Percentiles rank a stretch among this genome's conserved stretches.
Evolutionary conservation across 2,797 vertebrate genomes (phyloP).

Genomic region (Gadopsis marmoratus): DNA sequence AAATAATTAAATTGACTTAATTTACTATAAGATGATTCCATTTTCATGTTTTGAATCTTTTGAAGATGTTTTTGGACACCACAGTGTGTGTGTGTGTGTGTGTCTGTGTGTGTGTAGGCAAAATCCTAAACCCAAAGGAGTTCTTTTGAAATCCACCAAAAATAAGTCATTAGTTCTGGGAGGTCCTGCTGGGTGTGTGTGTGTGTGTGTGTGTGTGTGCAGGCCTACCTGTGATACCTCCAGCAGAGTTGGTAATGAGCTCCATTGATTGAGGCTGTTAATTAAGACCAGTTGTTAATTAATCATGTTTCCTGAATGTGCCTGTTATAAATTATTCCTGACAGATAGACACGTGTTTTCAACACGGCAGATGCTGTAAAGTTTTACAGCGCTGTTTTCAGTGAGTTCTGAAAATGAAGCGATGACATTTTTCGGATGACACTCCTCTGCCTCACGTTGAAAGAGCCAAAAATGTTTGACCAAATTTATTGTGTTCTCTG

Average conservation of each 20-base stretch:
- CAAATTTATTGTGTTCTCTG: neutral
- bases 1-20: conserved; percentile 14
- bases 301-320: conserved; percentile 74
- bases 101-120: neutral
- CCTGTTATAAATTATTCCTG: conserved; percentile 77
- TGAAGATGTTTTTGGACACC: neutral
- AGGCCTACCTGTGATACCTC: conserved; percentile 65
- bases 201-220: conserved; percentile 13
- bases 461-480: neutral
- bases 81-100: neutral
- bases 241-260: conserved; percentile 74
- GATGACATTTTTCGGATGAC: neutral
- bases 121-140: conserved; percentile 40
- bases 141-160: conserved; percentile 54
- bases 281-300: conserved; percentile 80
- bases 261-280: conserved; percentile 75
- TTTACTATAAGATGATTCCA: conserved; percentile 14
- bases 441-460: neutral
- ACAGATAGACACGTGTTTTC: conserved; percentile 67
- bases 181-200: conserved; percentile 27
- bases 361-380: conserved; percentile 52
- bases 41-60: conserved; percentile 14
- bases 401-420: neutral
- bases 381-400: conserved; percentile 29
- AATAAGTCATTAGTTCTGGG: conserved; percentile 45